Evolutionary conservation across 2,113 vertebrate species (phyloP).

Genomic region (cat (Felis catus)): F.catus_Fca126_mat1.0 CM031417.1:114964501-114965000

Average conservation of each 20-base stretch:
- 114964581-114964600: background rate
- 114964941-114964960: background rate
- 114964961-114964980: background rate
- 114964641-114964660: background rate
- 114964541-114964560: background rate
- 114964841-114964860: background rate
- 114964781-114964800: background rate
- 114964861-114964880: background rate
- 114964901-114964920: background rate
- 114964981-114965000: background rate
- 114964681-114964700: background rate
- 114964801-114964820: background rate
- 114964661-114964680: background rate
- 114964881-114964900: background rate
- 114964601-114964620: background rate
- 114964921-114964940: background rate
- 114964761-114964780: background rate
- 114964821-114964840: background rate
- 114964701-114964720: background rate
- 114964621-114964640: background rate
- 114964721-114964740: background rate
- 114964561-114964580: background rate
- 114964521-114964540: background rate
- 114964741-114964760: background rate
- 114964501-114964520: conserved; percentile 1